phyloP scores from a whole-genome alignment of 2,797 vertebrate genomes.

The Sphaeramia orbicularis region DNA sequence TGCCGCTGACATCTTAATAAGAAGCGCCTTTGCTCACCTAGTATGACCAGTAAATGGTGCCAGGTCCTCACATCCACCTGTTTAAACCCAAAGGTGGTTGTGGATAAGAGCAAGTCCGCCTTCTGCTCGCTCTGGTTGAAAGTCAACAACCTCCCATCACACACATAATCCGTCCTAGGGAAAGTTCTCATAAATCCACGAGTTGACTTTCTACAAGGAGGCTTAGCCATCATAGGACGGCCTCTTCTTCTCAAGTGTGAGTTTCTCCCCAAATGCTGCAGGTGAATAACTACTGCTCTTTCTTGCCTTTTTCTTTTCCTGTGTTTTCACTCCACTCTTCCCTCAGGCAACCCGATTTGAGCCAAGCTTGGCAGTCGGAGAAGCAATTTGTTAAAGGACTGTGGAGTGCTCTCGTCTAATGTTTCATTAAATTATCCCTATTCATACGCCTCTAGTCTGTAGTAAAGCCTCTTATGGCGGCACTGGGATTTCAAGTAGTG shows the following conservation, averaged over 20 bases:
- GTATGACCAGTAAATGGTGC: slow-evolving; percentile 27
- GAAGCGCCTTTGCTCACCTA: slow-evolving; percentile 25
- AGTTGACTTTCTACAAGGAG: slow-evolving; percentile 11
- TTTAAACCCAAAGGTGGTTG: slow-evolving; percentile 41
- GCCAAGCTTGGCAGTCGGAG: slow-evolving; percentile 62
- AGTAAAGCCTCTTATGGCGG: slow-evolving; percentile 79
- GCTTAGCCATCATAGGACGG: slow-evolving; percentile 9
- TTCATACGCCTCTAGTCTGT: slow-evolving; percentile 71
- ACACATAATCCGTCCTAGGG: slow-evolving; percentile 34
- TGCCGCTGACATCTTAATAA: slow-evolving; percentile 40
- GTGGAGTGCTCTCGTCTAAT: slow-evolving; percentile 79
- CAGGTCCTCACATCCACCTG: slow-evolving; percentile 53
- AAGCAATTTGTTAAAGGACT: slow-evolving; percentile 83
- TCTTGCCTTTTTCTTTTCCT: slow-evolving; percentile 35
- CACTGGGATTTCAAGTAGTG: slow-evolving; percentile 65
- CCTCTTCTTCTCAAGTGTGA: slow-evolving; percentile 26
- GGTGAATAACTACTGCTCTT: slow-evolving; percentile 40
- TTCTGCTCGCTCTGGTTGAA: slow-evolving; percentile 34
- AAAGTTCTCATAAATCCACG: slow-evolving; percentile 50
- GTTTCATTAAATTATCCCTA: slow-evolving; percentile 85
- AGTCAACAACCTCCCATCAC: slow-evolving; percentile 46
- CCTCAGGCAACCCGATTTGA: slow-evolving; percentile 64
- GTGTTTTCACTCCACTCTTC: slow-evolving; percentile 45
- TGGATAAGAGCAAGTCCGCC: slow-evolving; percentile 40
- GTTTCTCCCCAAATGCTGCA: slow-evolving; percentile 18